Evolutionary conservation across 2,797 vertebrate species (phyloP), one percentile per base, ranked within the genome.

Genomic region (Agapornis canus): DNA sequence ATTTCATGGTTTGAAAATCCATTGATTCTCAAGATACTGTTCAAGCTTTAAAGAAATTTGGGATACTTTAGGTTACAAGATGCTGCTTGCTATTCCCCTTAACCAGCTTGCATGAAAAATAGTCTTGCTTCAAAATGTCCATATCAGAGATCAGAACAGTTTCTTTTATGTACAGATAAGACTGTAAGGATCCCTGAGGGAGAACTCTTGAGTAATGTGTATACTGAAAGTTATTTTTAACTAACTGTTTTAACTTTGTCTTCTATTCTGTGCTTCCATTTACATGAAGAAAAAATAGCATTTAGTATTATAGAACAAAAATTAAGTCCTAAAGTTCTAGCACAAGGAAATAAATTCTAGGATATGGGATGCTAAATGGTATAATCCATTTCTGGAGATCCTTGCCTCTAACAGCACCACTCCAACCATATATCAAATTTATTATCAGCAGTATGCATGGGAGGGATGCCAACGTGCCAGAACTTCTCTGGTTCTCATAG

Each of bases 321-420:
- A 37, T 12, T 25, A 83, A 81, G 20, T 52, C 43, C 13, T 51
- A 9, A 66, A 68, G 13, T 39, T 89, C 25, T 37, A 84, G 47
- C 7, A 60, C 5, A 63, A 69, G 51, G 8, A 65, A 76, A 76
- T 11, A 25, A 61, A 72, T 47, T 64, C 18, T 47, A 77, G 40
- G 64, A 31, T n/a, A 56, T 21, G 0, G 0, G 31, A 65, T 26
- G 4, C 47, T 82, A 59, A 82, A 60, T 1, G 3, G 16, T 32
- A 59, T 47, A 31, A 57, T 17, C 23, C 69, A n/a, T 4, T 19
- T 71, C 47, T 76, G 54, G 31, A 89, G 32, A 84, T 64, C 27
- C 22, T 61, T 61, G 63, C 11, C 42, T 84, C 10, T 78, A 77
- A 14, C 0, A 1, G 35, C 40, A 63, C 37, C 47, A 35, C 65